A percentile compares a stretch with the other conserved stretches of the same genome.
Evolutionary conservation across 2,888 invertebrate genomes (phyloP).

Genomic region (Poecilobothrus nobilitatus): DNA sequence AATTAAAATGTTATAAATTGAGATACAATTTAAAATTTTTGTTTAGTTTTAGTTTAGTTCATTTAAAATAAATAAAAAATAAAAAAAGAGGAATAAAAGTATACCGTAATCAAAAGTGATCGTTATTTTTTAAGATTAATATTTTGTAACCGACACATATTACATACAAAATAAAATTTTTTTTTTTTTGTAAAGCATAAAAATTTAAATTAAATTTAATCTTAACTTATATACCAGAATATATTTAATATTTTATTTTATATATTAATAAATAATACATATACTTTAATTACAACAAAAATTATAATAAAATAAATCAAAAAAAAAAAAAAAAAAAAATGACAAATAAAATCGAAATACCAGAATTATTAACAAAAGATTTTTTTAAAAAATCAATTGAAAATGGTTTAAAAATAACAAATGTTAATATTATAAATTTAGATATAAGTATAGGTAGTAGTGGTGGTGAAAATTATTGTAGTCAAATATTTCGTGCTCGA

Average conservation of each 20-base stretch:
- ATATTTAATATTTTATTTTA: neutral
- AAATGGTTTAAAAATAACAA: constrained; percentile 28
- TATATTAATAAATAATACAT: neutral
- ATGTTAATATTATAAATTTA: constrained; percentile 25
- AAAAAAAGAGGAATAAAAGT: no score
- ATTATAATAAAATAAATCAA: neutral
- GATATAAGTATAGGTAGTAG: constrained; percentile 30
- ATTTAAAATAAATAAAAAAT: no score
- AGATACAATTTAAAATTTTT: no score
- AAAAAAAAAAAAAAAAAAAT: no score
- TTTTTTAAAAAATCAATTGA: constrained; percentile 34
- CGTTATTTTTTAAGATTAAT: no score
- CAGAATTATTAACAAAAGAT: constrained; percentile 23
- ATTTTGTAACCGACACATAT: no score
- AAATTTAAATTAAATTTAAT: neutral
- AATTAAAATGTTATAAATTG: no score
- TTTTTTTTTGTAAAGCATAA: no score
- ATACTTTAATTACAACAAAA: no score
- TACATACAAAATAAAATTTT: no score
- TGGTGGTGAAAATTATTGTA: constrained; percentile 38
- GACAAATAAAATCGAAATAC: neutral
- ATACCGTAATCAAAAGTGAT: no score
- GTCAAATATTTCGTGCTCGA: constrained; percentile 33
- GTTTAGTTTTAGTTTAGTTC: no score
- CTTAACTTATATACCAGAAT: neutral